Evolutionary conservation across 2,113 vertebrate species (phyloP).

Genomic region (Columba livia): DNA sequence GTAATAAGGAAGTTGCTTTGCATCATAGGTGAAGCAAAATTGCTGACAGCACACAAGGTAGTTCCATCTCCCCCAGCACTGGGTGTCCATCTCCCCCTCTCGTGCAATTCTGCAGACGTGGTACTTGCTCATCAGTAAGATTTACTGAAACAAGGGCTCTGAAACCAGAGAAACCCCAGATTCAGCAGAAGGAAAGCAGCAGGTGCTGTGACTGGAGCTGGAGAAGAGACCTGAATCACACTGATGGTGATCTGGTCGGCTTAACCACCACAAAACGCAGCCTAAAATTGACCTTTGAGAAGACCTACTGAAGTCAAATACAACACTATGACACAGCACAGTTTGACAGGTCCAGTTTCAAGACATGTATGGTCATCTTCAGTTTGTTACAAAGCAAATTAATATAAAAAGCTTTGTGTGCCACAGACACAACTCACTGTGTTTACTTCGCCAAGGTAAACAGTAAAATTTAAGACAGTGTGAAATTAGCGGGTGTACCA

Average conservation of each 20-base stretch:
- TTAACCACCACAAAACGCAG: not conserved
- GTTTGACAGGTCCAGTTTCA: not conserved
- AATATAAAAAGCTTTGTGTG: not conserved
- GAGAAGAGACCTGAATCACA: not conserved
- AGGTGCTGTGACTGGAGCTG: rapidly evolving
- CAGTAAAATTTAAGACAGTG: not conserved
- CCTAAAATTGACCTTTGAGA: not conserved
- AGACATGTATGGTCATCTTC: not conserved
- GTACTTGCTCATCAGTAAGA: not conserved
- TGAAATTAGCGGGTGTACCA: not conserved
- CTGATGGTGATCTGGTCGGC: not conserved
- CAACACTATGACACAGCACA: rapidly evolving
- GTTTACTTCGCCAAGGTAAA: not conserved
- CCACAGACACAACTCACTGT: rapidly evolving
- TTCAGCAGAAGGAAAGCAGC: not conserved
- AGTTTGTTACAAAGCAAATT: not conserved
- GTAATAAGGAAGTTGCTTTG: not conserved
- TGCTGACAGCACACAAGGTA: not conserved
- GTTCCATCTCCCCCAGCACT: not conserved
- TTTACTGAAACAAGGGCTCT: not conserved
- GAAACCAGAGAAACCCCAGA: not conserved
- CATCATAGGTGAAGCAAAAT: not conserved
- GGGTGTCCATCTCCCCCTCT: not conserved
- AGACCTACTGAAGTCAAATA: not conserved
- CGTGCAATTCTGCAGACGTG: rapidly evolving